These are phyloP conservation scores for Passerina amoena DNA, from an alignment of 2,113 vertebrate species.

Conservation along the genomic window DNA sequence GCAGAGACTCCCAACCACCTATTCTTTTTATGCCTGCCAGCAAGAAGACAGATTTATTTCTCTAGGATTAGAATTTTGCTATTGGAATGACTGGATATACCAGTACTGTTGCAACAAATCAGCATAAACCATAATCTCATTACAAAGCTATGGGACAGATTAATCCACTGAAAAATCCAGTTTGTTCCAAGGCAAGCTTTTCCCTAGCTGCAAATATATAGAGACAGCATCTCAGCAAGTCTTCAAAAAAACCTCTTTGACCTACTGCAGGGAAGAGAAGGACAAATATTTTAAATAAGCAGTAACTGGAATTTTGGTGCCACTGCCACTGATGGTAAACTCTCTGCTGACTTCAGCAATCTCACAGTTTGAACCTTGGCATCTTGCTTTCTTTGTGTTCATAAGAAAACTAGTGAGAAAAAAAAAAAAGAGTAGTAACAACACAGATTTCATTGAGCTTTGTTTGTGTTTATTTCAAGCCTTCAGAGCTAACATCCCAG, in stretches of 20 bases:
- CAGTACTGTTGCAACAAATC: slow-evolving; percentile 29
- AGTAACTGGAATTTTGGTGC: background rate
- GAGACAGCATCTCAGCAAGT: background rate
- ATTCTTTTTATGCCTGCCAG: background rate
- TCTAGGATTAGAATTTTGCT: slow-evolving; percentile 40
- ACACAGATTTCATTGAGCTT: slow-evolving; percentile 22
- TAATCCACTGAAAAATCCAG: slow-evolving; percentile 46
- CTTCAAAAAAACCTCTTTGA: background rate
- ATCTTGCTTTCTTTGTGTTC: background rate
- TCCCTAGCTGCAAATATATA: background rate
- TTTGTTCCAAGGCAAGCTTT: slow-evolving; percentile 29
- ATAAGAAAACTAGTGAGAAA: background rate
- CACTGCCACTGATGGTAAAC: background rate
- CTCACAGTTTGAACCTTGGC: background rate
- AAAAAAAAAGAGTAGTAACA: background rate
- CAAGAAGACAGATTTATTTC: slow-evolving; percentile 23
- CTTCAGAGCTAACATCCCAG: slow-evolving; percentile 43
- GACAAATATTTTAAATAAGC: slow-evolving; percentile 22
- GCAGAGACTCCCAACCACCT: background rate
- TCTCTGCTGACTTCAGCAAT: background rate
- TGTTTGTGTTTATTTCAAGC: slow-evolving; percentile 51
- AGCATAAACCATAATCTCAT: slow-evolving; percentile 55
- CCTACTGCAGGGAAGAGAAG: background rate
- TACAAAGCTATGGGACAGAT: slow-evolving; percentile 47
- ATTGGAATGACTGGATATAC: slow-evolving; percentile 41